Evolutionary conservation across 2,797 vertebrate species (phyloP), one percentile per base, ranked within the genome.

Genomic region (Propithecus deckenii): DNA sequence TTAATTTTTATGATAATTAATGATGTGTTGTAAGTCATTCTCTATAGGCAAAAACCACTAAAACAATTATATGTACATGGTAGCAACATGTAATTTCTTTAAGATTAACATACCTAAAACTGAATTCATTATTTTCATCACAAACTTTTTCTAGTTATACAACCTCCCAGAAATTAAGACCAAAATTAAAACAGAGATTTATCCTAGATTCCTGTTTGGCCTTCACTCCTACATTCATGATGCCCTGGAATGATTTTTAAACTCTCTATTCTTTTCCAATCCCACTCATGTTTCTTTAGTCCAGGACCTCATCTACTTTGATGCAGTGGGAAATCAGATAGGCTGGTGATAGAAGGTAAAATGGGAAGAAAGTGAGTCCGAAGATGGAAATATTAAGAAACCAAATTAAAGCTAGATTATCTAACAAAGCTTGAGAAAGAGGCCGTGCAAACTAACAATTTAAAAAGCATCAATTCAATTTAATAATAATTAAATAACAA

Each of bases 1-100:
- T 81, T 94, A 85, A 63, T 71, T 93, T 92, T 93, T 91, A 89
- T 89, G 35, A 71, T 43, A 86, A 61, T 48, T 88, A 28, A 79
- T 35, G 4, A 38, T 69, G 2, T 46, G 3, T 81, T 86, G 1
- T 41, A 74, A 94, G 11, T 52, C 89, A 86, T 52, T 97, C 4
- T 74, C 11, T 25, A 57, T 32, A 83, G 18, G 52, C 15, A 89
- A 95, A 96, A 79, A 3, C 0, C 17, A 46, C 22, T 69, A 48
- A 79, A 95, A 46, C 11, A 96, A 41, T 75, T 59, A 55, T 30
- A 10, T 32, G 30, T 32, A 79, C 8, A 76, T 95, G 22, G 5
- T 67, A 86, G n/a, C 3, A 1, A 61, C 59, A 63, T 8, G 61
- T 87, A 87, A 94, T 63, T 41, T 4, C 43, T 93, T 93, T 18